Conservation (phyloP, 2,888 invertebrate species). For the Limenitis camilla region DNA sequence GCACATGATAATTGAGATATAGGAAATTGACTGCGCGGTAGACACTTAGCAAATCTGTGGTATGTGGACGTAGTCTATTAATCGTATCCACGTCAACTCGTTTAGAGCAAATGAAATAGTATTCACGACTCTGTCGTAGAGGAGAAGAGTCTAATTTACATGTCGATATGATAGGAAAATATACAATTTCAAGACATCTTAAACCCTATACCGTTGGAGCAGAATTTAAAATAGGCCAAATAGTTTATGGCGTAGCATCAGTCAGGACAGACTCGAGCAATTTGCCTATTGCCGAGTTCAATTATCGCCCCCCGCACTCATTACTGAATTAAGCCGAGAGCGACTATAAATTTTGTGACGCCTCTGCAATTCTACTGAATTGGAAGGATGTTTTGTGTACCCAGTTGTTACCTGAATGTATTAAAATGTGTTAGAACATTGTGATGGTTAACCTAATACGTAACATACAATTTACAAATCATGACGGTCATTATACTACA, state of each 20-base stretch:
- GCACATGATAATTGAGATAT: slow-evolving; percentile 48
- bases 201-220: slow-evolving; percentile 31
- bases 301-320: slow-evolving; percentile 73
- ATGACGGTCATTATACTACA: slow-evolving; percentile 31
- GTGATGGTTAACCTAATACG: neutral
- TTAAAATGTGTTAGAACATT: slow-evolving; percentile 19
- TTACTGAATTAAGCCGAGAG: slow-evolving; percentile 71
- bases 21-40: slow-evolving; percentile 52
- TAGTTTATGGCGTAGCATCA: slow-evolving; percentile 36
- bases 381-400: slow-evolving; percentile 45
- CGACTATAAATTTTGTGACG: slow-evolving; percentile 63
- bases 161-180: slow-evolving; percentile 37
- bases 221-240: slow-evolving; percentile 36
- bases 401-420: slow-evolving; percentile 42
- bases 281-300: slow-evolving; percentile 71
- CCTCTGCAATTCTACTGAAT: slow-evolving; percentile 50
- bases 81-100: slow-evolving; percentile 44
- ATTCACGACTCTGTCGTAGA: slow-evolving; percentile 44
- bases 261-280: slow-evolving; percentile 56
- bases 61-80: slow-evolving; percentile 45
- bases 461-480: neutral
- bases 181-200: slow-evolving; percentile 29
- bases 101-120: slow-evolving; percentile 31
- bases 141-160: slow-evolving; percentile 51
- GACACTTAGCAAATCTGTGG: slow-evolving; percentile 64